These are phyloP conservation scores for Peromyscus melanophrys DNA, from an alignment of 2,797 vertebrate genomes.

Conservation along the genomic window DNA sequence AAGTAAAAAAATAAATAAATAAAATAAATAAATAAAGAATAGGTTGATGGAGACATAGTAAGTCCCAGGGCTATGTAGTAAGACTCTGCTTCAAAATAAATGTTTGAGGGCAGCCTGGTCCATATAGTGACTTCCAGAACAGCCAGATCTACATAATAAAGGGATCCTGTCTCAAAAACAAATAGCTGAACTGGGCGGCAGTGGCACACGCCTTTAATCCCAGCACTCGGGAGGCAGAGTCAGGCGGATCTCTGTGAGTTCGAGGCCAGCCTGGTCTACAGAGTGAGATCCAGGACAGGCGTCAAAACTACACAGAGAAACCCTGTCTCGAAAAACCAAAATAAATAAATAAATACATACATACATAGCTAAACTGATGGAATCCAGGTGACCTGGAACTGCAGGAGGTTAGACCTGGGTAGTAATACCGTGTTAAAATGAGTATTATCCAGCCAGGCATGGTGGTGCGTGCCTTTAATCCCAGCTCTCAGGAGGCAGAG, in stretches of 20 bases:
- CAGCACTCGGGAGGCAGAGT: no score
- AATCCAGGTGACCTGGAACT: not conserved
- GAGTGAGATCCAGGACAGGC: no score
- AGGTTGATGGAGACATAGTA: not conserved
- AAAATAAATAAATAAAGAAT: no score
- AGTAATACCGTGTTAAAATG: not conserved
- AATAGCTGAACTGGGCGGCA: no score
- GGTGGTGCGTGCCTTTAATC: not conserved
- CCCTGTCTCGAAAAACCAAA: no score
- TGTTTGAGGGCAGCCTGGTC: not conserved
- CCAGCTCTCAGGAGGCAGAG: not conserved
- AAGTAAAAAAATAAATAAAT: not conserved
- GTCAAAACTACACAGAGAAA: no score
- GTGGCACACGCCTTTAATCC: no score
- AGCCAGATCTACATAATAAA: not conserved
- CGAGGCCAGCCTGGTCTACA: no score
- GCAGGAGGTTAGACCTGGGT: not conserved
- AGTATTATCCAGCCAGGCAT: not conserved
- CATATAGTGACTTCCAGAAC: not conserved
- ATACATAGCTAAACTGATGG: not conserved
- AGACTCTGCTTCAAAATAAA: not conserved
- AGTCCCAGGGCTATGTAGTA: not conserved
- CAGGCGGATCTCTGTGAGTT: no score
- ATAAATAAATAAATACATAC: no score
- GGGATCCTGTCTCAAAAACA: not conserved